Conservation (phyloP, 1,140 invertebrate species). For the Bombus haemorrhoidalis region DNA sequence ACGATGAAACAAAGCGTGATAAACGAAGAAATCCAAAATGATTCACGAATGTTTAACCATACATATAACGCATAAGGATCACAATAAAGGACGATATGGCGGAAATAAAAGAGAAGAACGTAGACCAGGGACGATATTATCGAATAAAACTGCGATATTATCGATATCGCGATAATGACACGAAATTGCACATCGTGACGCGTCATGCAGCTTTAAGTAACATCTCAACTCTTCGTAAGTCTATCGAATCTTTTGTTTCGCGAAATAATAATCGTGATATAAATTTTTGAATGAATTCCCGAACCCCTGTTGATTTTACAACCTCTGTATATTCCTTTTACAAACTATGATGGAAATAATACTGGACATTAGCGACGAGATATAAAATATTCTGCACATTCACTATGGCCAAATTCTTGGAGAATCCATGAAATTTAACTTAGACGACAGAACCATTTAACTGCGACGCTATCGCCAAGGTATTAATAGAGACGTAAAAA, state of each 20-base stretch:
- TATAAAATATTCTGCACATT: neutral
- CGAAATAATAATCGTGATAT: neutral
- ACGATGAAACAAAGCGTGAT: too few species aligned
- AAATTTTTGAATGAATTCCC: neutral
- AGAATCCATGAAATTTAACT: neutral
- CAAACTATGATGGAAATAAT: neutral
- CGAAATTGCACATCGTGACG: neutral
- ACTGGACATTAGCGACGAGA: neutral
- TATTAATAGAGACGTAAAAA: conserved; percentile 10
- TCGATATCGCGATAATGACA: neutral
- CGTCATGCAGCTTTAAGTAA: neutral
- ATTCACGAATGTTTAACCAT: too few species aligned
- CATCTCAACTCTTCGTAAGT: neutral
- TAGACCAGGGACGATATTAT: neutral
- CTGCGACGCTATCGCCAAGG: neutral
- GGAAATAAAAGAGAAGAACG: neutral
- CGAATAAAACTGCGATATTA: neutral
- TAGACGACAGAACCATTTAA: neutral
- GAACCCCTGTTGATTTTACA: neutral
- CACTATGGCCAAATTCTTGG: neutral
- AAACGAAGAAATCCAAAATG: too few species aligned
- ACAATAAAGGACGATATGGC: neutral
- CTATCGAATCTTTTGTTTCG: too few species aligned
- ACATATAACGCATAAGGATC: neutral
- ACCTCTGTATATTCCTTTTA: neutral